phyloP scores from a whole-genome alignment of 2,888 invertebrate genomes.

The Hydroisotoma schaefferi region DNA sequence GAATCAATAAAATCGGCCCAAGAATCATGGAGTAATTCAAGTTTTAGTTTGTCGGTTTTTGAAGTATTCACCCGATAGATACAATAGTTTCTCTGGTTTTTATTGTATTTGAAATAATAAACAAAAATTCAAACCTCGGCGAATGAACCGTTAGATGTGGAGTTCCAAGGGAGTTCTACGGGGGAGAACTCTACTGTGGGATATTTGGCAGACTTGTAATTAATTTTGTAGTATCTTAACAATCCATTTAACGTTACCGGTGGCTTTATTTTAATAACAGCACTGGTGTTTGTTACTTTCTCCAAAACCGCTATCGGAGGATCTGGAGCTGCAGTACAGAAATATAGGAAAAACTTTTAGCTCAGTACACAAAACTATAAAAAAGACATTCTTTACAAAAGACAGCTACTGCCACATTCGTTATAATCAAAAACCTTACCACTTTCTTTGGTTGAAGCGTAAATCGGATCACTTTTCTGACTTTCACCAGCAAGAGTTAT shows the following conservation, averaged over 20 bases:
- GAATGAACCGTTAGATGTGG: background rate
- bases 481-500: conserved; percentile 58
- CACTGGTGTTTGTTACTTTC: conserved; percentile 62
- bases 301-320: conserved; percentile 60
- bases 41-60: too few relatives aligned
- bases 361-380: conserved; percentile 5
- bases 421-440: conserved; percentile 20
- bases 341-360: background rate
- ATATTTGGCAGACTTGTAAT: conserved; percentile 49
- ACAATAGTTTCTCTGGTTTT: too few relatives aligned
- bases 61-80: too few relatives aligned
- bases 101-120: too few relatives aligned
- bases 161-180: background rate
- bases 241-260: conserved; percentile 71
- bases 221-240: conserved; percentile 65
- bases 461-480: conserved; percentile 59
- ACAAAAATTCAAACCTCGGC: too few relatives aligned
- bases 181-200: background rate
- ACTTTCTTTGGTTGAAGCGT: conserved; percentile 59
- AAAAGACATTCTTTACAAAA: background rate
- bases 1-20: too few relatives aligned
- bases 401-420: conserved; percentile 6
- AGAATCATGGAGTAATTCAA: too few relatives aligned
- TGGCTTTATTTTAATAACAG: conserved; percentile 65
- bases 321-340: conserved; percentile 59